A percentile compares a stretch with the other conserved stretches of the same genome.
Evolutionary conservation across 64 coral and sea anemone species (phyloP).

Genomic region (Dendronephthya gigantea): DNA sequence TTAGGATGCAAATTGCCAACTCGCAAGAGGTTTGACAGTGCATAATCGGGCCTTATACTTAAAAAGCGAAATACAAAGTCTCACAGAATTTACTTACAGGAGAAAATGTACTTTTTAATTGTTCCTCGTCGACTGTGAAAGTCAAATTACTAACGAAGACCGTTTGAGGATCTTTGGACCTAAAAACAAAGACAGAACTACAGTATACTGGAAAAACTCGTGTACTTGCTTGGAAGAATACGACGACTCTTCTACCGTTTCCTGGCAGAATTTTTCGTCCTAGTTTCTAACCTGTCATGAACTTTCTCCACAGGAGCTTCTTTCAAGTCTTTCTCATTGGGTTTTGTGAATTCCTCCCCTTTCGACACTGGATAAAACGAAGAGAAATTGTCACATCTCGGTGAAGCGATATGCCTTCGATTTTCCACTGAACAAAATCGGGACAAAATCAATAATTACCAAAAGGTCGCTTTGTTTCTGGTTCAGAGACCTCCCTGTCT

Average conservation of each 20-base stretch:
- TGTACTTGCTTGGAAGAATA: no score
- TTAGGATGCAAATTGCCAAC: no score
- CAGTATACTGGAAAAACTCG: no score
- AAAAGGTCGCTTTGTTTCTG: not conserved
- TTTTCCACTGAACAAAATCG: not conserved
- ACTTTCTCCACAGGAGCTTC: not conserved
- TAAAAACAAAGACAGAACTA: constrained; percentile 33
- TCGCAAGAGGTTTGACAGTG: not conserved
- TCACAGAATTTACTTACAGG: constrained; percentile 33
- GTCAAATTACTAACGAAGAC: constrained; percentile 90
- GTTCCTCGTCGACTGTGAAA: constrained; percentile 62
- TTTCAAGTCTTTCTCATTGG: not conserved
- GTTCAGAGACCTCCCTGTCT: not conserved
- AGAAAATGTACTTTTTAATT: constrained; percentile 52
- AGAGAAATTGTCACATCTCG: not conserved
- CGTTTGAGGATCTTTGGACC: constrained; percentile 52
- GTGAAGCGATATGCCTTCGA: no score
- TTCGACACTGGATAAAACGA: not conserved
- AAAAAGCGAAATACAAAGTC: not conserved
- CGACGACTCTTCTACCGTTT: no score
- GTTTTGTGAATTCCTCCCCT: not conserved
- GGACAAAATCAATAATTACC: constrained; percentile 8
- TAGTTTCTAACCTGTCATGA: not conserved
- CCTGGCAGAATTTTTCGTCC: not conserved
- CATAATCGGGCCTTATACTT: not conserved